These are phyloP conservation scores for Lepidothrix coronata DNA, from an alignment of 2,113 vertebrate species.

Conservation along the genomic window DNA sequence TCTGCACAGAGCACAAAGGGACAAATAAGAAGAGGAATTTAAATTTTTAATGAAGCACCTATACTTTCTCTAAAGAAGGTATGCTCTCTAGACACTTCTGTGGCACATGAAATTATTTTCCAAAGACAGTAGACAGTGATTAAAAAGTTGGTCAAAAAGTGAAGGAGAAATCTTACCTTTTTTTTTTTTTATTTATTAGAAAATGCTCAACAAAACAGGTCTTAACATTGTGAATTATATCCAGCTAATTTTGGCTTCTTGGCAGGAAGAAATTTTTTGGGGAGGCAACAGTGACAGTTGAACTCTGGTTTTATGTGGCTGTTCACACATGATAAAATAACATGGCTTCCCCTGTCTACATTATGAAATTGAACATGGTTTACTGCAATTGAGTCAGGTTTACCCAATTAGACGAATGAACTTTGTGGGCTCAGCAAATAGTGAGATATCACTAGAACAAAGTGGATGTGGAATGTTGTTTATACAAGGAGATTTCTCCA, in stretches of 20 bases:
- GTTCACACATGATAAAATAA: slow-evolving; percentile 4
- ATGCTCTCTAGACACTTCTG: neutral
- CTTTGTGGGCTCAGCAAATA: slow-evolving; percentile 15
- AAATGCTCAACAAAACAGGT: neutral
- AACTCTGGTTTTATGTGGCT: slow-evolving; percentile 1
- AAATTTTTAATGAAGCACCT: neutral
- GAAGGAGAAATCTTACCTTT: neutral
- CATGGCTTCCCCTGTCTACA: neutral
- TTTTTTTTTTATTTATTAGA: neutral
- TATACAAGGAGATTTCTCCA: neutral
- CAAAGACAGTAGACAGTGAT: neutral
- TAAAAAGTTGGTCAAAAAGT: neutral
- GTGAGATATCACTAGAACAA: slow-evolving; percentile 12
- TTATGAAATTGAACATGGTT: slow-evolving; percentile 12
- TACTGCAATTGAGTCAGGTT: neutral
- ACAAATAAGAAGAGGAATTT: neutral
- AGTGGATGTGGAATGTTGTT: slow-evolving; percentile 15
- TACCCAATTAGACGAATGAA: slow-evolving; percentile 20
- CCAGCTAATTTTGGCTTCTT: slow-evolving; percentile 3
- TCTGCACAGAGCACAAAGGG: neutral
- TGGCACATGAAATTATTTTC: neutral
- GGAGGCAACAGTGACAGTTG: neutral
- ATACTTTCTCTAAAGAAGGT: neutral
- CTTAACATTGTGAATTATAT: neutral
- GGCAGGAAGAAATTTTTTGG: neutral